phyloP scores from a whole-genome alignment of 35 echinoderm and acorn worm species.

The Diadema setosum region DNA sequence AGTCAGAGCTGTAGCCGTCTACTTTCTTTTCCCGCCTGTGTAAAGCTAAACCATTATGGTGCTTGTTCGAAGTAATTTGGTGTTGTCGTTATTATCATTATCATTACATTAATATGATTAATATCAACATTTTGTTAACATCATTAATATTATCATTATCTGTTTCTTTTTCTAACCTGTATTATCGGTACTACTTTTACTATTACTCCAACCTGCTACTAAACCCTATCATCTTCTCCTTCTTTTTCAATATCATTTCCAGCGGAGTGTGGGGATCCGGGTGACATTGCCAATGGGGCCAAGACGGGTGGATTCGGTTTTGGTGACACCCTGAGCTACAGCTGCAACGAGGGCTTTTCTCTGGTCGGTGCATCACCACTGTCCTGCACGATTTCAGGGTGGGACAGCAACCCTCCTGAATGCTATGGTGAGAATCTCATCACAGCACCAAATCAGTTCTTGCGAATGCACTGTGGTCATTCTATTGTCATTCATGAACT shows the following conservation, averaged over 20 bases:
- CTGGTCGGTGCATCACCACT: constrained; percentile 38
- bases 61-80: too few relatives aligned
- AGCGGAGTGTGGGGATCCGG: constrained; percentile 54
- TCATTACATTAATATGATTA: too few relatives aligned
- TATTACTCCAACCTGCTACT: too few relatives aligned
- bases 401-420: neutral
- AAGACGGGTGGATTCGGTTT: constrained; percentile 13
- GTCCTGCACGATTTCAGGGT: constrained; percentile 18
- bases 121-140: too few relatives aligned
- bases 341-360: constrained; percentile 28
- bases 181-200: neutral
- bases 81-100: too few relatives aligned
- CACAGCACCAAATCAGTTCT: too few relatives aligned
- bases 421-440: constrained; percentile 51
- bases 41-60: too few relatives aligned
- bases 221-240: neutral
- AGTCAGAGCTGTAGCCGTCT: too few relatives aligned
- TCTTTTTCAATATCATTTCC: neutral
- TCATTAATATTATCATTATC: too few relatives aligned
- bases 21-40: too few relatives aligned
- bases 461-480: too few relatives aligned
- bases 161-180: neutral
- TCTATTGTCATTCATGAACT: too few relatives aligned
- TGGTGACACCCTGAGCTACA: constrained; percentile 24
- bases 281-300: constrained; percentile 7